These are phyloP conservation scores for Lasioglossum villosulum DNA, from an alignment of 2,888 invertebrate species.

Conservation along the genomic window DNA sequence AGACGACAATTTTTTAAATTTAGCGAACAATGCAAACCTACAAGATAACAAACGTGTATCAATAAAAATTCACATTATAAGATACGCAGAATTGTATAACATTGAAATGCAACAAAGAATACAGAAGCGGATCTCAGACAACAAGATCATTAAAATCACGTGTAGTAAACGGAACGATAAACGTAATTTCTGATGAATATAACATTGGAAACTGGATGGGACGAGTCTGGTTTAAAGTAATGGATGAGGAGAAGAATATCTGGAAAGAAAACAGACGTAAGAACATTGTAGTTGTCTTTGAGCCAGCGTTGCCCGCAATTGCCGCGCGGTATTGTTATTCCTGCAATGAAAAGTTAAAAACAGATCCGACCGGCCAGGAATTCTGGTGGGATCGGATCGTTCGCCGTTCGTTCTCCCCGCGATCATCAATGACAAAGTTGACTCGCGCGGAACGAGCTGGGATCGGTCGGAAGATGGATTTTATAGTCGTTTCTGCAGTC, in stretches of 20 bases:
- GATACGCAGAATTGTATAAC: no score
- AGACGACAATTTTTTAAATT: no score
- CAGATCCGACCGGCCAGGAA: neutral
- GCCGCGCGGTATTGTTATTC: neutral
- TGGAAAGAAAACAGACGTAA: neutral
- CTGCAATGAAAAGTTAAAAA: neutral
- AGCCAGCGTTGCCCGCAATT: neutral
- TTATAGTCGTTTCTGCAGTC: slow-evolving; percentile 83
- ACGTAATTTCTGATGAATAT: neutral
- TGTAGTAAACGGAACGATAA: neutral
- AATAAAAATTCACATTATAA: no score
- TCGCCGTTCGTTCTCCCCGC: slow-evolving; percentile 19
- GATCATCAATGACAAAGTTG: slow-evolving; percentile 60
- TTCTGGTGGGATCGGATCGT: slow-evolving; percentile 13
- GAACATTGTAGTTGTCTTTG: slow-evolving; percentile 12
- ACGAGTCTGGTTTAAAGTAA: neutral
- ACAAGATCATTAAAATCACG: no score
- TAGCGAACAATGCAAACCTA: no score
- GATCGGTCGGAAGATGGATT: slow-evolving; percentile 69
- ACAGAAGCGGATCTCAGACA: no score
- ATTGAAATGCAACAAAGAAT: no score
- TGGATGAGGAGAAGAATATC: neutral
- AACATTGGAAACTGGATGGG: neutral
- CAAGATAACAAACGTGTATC: no score
- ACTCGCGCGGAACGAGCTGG: slow-evolving; percentile 37